Evolutionary conservation across 2,888 invertebrate genomes (phyloP).

Genomic region (Rhamphomyia laevipes): DNA sequence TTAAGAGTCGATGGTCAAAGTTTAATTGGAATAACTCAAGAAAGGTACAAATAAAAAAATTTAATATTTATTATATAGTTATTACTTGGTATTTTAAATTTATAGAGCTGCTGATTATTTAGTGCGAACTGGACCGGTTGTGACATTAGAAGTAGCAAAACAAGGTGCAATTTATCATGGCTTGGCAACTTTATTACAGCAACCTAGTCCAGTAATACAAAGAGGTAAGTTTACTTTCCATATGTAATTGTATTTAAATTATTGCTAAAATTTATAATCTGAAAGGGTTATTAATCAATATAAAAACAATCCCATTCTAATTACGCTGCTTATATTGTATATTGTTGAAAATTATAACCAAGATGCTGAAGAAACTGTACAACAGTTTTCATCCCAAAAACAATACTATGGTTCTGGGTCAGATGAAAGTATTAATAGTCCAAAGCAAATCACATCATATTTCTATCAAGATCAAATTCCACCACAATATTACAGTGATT

Average conservation of each 20-base stretch:
- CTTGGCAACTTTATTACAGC: conserved; percentile 80
- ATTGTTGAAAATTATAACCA: conserved; percentile 7
- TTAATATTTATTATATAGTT: neutral
- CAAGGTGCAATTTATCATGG: conserved; percentile 97
- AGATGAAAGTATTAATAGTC: conserved; percentile 32
- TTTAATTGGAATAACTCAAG: conserved; percentile 73
- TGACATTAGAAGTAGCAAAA: conserved; percentile 91
- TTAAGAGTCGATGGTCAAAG: conserved; percentile 94
- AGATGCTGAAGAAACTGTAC: conserved; percentile 16
- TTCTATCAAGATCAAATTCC: conserved; percentile 1
- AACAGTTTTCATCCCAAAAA: conserved; percentile 19
- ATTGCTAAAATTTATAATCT: neutral
- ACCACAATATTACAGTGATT: neutral
- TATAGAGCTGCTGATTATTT: conserved; percentile 87
- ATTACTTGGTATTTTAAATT: conserved; percentile 3
- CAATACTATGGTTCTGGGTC: conserved; percentile 31
- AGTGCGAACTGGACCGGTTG: conserved; percentile 85
- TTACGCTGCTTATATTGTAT: neutral
- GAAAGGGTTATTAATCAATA: neutral
- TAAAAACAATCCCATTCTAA: neutral
- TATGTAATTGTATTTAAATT: neutral
- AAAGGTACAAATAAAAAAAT: conserved; percentile 40
- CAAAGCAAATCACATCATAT: neutral
- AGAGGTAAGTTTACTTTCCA: conserved; percentile 46
- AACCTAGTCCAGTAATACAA: conserved; percentile 73